Evolutionary conservation across 2,888 invertebrate species (phyloP), one percentile per base, ranked within the genome.

Genomic region (Marasmarcha lunaedactyla): DNA sequence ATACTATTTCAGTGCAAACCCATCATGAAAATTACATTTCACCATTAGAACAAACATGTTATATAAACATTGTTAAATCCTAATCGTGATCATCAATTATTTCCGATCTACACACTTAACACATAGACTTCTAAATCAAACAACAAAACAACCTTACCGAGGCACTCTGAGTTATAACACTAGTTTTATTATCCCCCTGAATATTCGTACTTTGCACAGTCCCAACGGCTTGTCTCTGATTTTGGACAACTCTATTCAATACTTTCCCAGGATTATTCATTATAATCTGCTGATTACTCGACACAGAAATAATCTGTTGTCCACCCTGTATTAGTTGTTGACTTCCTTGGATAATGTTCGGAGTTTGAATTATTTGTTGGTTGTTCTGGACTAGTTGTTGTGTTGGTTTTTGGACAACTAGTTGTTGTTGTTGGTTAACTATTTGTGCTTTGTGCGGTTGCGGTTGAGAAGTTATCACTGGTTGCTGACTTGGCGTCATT

Each of bases 361-460:
- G 61, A 40, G 51, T 56, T 33, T 46, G 46, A 33, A 55, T 52
- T 6, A 71, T 63, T 36, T 66, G 73, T 51, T 56, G 74, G 49
- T 50, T 56, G 0, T 57, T 49, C 0, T 71, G 57, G 0, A 76
- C 71, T 38, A 61, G 65, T 35, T 78, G 77, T 1, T 79, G 48
- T 0, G 76, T 69, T 0, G 78, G 77, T 1, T 78, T 71, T 52
- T 78, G 73, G 14, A 81, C 59, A 1, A 78, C 72, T 45, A 84
- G 84, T 27, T 77, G 84, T 0, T 51, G 42, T 20, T 72, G 71
- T 1, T 48, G 84, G 67, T 78, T 54, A 49, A 76, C 61, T 3
- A 83, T 63, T 48, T 77, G 78, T 1, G 81, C 88, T 7, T 88
- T 87, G 27, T 88, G 87, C 0, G 84, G 77, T 51, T 78, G 85